Evolutionary conservation across 2,888 invertebrate species (phyloP).

Genomic region (Thelaira solivaga): DNA sequence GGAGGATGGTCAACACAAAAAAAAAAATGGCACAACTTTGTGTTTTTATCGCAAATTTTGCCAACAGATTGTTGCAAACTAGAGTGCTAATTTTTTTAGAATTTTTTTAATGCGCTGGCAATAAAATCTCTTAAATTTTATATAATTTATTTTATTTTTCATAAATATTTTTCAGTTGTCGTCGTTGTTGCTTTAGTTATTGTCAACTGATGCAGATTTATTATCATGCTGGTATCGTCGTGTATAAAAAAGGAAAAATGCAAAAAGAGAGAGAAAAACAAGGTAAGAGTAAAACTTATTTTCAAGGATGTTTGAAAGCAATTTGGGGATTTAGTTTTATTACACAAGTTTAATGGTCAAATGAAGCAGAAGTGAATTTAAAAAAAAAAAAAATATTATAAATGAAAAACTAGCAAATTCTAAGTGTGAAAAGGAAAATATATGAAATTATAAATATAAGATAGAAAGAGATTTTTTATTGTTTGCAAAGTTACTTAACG

Average conservation of each 20-base stretch:
- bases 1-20: conserved; percentile 4
- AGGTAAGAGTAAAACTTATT: conserved; percentile 18
- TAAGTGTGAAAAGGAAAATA: too few species aligned
- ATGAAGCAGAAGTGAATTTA: conserved; percentile 28
- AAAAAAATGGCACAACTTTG: conserved; percentile 46
- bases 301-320: conserved; percentile 33
- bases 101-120: not conserved
- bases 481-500: too few species aligned
- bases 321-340: conserved; percentile 31
- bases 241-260: not conserved
- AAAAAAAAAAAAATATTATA: not conserved
- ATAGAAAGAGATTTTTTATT: too few species aligned
- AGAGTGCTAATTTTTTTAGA: conserved; percentile 46
- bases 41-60: conserved; percentile 55
- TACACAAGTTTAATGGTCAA: not conserved
- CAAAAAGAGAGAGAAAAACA: not conserved
- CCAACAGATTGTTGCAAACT: conserved; percentile 60
- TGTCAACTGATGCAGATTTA: conserved; percentile 56
- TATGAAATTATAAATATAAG: not conserved
- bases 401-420: too few species aligned
- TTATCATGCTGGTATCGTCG: conserved; percentile 39
- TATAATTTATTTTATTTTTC: not conserved
- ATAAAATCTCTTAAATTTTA: conserved; percentile 45
- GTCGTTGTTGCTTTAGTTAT: conserved; percentile 15
- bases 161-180: not conserved